A percentile compares a stretch with the other conserved stretches of the same genome.
These are phyloP conservation scores for Hymenochirus boettgeri DNA, from an alignment of 2,113 vertebrate species.

Conservation along the genomic window DNA sequence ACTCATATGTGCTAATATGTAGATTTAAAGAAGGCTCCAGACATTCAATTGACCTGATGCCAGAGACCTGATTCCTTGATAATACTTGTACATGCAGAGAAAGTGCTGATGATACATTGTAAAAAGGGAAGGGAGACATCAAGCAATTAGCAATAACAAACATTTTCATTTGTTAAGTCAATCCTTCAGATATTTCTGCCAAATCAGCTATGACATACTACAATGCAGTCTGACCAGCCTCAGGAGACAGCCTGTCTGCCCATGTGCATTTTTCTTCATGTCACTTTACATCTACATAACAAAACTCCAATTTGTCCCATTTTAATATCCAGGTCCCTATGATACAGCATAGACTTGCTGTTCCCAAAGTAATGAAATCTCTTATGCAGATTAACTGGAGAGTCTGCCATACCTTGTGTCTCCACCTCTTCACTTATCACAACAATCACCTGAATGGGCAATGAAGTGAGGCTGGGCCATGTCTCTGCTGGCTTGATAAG, in stretches of 20 bases:
- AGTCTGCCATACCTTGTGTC: conserved; percentile 29
- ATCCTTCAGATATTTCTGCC: conserved; percentile 47
- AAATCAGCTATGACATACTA: conserved; percentile 51
- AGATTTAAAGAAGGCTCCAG: conserved; percentile 33
- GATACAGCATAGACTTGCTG: conserved; percentile 31
- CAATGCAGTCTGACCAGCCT: conserved; percentile 48
- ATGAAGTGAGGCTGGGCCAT: conserved; percentile 46
- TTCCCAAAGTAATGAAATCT: not conserved
- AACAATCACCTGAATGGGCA: conserved; percentile 50
- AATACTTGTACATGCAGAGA: conserved; percentile 31
- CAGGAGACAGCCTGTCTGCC: conserved; percentile 61
- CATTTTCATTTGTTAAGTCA: conserved; percentile 57
- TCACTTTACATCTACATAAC: conserved; percentile 44
- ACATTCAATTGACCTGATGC: conserved; percentile 25
- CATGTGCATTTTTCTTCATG: conserved; percentile 39
- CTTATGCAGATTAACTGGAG: conserved; percentile 23
- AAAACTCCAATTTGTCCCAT: conserved; percentile 47
- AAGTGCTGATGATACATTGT: conserved; percentile 43
- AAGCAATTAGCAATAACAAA: conserved; percentile 54
- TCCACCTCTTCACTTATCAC: conserved; percentile 50
- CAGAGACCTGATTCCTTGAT: conserved; percentile 37
- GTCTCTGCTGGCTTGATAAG: conserved; percentile 51
- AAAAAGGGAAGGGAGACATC: conserved; percentile 47
- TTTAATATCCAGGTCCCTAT: conserved; percentile 49
- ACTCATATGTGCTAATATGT: too few relatives aligned